A percentile compares a stretch with the other conserved stretches of the same genome.
These are phyloP conservation scores for Marronus borbonicus DNA, from an alignment of 2,888 invertebrate species.

Conservation along the genomic window DNA sequence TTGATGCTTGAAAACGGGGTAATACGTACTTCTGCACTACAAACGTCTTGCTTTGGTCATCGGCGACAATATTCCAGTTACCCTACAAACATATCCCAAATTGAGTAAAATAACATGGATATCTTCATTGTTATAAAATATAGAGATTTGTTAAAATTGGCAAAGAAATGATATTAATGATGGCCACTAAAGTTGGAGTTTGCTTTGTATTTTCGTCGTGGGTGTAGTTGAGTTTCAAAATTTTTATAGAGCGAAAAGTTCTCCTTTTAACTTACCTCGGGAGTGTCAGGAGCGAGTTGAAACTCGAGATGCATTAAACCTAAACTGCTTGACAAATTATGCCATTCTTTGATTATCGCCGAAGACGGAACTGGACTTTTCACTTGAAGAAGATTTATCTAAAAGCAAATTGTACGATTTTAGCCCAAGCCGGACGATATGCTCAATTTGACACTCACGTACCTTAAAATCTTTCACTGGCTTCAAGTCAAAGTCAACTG, in stretches of 20 bases:
- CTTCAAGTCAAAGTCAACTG: constrained; percentile 71
- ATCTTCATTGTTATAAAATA: no score
- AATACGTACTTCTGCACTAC: constrained; percentile 74
- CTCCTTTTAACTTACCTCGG: constrained; percentile 59
- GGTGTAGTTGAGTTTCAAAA: no score
- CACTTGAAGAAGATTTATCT: not conserved
- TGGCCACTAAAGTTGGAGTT: no score
- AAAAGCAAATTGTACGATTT: not conserved
- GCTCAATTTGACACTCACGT: not conserved
- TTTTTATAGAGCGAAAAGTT: no score
- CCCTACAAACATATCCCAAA: not conserved
- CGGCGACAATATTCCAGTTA: not conserved
- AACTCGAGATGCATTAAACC: constrained; percentile 75
- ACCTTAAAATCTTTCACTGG: constrained; percentile 65
- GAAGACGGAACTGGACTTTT: constrained; percentile 74
- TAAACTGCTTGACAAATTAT: constrained; percentile 73
- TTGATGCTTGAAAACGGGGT: constrained; percentile 75
- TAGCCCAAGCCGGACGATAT: not conserved
- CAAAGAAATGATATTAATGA: no score
- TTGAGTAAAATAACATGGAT: no score
- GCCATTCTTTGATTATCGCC: constrained; percentile 78
- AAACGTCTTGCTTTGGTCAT: constrained; percentile 64
- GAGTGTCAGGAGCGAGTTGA: constrained; percentile 64
- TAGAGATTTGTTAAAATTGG: no score
- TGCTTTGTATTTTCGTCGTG: no score